These are phyloP conservation scores for Helobdella robusta DNA, from an alignment of 2,888 invertebrate genomes.

Conservation along the genomic window DNA sequence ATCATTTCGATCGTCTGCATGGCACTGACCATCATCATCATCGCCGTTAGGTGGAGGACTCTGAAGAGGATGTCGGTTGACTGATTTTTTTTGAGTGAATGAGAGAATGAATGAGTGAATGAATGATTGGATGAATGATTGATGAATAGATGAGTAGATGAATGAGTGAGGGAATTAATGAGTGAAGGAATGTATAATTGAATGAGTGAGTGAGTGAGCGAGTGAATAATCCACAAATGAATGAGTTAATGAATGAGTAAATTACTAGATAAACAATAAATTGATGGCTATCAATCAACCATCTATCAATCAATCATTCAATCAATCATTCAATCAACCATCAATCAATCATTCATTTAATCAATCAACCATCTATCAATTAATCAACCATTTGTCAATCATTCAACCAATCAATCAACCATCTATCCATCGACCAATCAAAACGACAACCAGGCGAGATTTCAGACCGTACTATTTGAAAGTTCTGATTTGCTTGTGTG, in stretches of 20 bases:
- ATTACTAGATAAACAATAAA: background rate
- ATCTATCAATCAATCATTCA: background rate
- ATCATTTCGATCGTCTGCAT: constrained; percentile 36
- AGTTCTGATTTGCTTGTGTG: constrained; percentile 41
- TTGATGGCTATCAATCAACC: no score
- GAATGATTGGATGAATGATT: background rate
- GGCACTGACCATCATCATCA: constrained; percentile 34
- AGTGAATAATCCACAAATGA: background rate
- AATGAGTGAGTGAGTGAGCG: background rate
- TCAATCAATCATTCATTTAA: background rate
- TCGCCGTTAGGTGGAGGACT: constrained; percentile 36
- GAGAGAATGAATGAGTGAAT: background rate
- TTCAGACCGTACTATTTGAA: constrained; percentile 39
- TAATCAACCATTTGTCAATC: background rate
- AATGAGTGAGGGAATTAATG: background rate
- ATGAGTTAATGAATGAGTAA: background rate
- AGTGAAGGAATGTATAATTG: background rate
- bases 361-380: background rate
- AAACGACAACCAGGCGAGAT: no score
- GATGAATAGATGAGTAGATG: background rate
- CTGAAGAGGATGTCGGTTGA: no score
- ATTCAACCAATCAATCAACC: no score
- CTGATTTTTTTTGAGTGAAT: background rate
- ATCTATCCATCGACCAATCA: no score
- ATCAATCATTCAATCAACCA: background rate